These are phyloP conservation scores for Arctopsyche grandis DNA, from an alignment of 1,140 invertebrate genomes.

Conservation along the genomic window DNA sequence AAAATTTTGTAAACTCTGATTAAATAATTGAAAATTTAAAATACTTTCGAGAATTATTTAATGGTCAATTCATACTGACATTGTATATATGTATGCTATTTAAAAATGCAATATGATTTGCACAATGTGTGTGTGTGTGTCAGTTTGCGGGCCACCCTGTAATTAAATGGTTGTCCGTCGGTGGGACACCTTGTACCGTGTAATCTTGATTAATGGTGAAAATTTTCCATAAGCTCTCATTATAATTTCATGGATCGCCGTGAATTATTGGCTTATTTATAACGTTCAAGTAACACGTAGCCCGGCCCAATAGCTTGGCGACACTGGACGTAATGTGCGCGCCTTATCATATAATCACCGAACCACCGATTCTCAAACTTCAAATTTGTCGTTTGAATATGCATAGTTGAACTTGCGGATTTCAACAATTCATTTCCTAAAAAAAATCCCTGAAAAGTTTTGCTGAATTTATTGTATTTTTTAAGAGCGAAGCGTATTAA, in stretches of 20 bases:
- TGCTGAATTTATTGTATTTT: too few relatives aligned
- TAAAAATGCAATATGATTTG: neutral
- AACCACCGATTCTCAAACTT: neutral
- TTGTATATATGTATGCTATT: neutral
- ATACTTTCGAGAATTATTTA: too few relatives aligned
- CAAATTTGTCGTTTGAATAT: too few relatives aligned
- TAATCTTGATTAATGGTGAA: constrained; percentile 43
- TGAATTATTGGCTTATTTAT: constrained; percentile 46
- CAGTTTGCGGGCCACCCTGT: constrained; percentile 28
- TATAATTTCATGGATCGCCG: constrained; percentile 46
- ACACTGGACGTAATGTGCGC: constrained; percentile 33
- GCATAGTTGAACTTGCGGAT: too few relatives aligned
- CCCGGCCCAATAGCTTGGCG: constrained; percentile 26
- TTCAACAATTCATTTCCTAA: too few relatives aligned
- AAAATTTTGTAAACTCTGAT: too few relatives aligned
- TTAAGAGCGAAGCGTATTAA: too few relatives aligned
- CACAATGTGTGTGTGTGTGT: too few relatives aligned
- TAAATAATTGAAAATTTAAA: too few relatives aligned
- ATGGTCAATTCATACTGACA: too few relatives aligned
- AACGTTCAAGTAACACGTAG: constrained; percentile 33
- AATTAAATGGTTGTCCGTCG: constrained; percentile 37
- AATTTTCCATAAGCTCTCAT: constrained; percentile 47
- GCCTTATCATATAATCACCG: constrained; percentile 32
- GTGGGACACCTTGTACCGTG: constrained; percentile 38
- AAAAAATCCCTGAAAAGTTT: too few relatives aligned